Conservation (phyloP, 2,797 vertebrate species). For the Hapalemur alaotrensis region DNA sequence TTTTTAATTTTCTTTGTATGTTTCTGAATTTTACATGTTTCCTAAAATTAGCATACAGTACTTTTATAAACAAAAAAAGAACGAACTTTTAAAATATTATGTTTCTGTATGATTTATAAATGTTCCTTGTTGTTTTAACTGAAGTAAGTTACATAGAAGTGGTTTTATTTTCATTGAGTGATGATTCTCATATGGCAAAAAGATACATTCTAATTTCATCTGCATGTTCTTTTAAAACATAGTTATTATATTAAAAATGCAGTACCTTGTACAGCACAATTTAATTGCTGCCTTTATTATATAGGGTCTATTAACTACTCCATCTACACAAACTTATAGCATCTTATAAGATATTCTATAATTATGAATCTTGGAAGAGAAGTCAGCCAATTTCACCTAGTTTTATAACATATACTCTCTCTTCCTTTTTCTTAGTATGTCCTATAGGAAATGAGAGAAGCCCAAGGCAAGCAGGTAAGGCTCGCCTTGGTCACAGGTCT, state of each 20-base stretch:
- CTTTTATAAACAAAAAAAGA: not conserved
- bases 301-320: not conserved
- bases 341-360: not conserved
- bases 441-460: not conserved
- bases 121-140: not conserved
- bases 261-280: not conserved
- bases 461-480: not conserved
- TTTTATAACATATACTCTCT: not conserved
- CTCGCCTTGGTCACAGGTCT: not conserved
- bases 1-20: not conserved
- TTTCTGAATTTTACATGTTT: slow-evolving; percentile 27
- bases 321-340: not conserved
- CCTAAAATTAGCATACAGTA: not conserved
- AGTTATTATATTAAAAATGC: not conserved
- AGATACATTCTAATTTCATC: not conserved
- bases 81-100: not conserved
- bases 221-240: not conserved
- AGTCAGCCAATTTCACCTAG: not conserved
- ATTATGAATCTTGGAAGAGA: not conserved
- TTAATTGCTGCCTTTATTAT: not conserved
- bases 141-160: not conserved
- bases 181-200: not conserved
- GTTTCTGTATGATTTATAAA: not conserved
- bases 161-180: not conserved
- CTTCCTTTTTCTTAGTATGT: not conserved